A percentile compares a stretch with the other conserved stretches of the same genome.
phyloP scores from a whole-genome alignment of 2,797 vertebrate genomes.

The Sphenodon punctatus region DNA sequence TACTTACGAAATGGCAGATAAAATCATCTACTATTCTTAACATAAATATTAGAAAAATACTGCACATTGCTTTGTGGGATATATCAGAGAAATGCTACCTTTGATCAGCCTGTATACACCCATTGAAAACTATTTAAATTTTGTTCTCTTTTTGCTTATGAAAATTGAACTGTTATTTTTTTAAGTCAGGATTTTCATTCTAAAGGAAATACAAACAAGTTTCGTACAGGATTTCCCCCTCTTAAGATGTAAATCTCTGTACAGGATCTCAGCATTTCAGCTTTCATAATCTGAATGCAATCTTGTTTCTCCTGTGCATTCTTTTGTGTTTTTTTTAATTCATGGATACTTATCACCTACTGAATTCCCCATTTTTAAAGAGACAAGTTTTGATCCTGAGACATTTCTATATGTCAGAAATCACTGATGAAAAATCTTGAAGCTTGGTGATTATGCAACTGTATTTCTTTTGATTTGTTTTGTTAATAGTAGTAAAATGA shows the following conservation, averaged over 20 bases:
- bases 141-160: too few relatives aligned
- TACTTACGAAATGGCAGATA: too few relatives aligned
- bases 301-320: constrained; percentile 22
- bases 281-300: constrained; percentile 30
- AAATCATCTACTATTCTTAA: too few relatives aligned
- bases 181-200: neutral
- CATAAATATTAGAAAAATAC: too few relatives aligned
- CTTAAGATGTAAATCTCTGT: constrained; percentile 34
- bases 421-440: neutral
- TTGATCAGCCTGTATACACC: too few relatives aligned
- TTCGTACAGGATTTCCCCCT: neutral
- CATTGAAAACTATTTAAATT: too few relatives aligned
- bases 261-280: constrained; percentile 8
- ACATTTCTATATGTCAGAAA: constrained; percentile 22
- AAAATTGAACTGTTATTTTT: neutral
- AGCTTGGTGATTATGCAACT: neutral
- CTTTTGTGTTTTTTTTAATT: constrained; percentile 29
- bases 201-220: neutral
- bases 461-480: constrained; percentile 31
- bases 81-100: too few relatives aligned
- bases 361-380: constrained; percentile 4
- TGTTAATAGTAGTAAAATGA: constrained; percentile 54
- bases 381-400: neutral
- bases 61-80: too few relatives aligned
- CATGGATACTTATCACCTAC: neutral